A percentile compares a stretch with the other conserved stretches of the same genome.
Evolutionary conservation across 2,888 invertebrate species (phyloP).

Genomic region (Caenorhabditis plicata): DNA sequence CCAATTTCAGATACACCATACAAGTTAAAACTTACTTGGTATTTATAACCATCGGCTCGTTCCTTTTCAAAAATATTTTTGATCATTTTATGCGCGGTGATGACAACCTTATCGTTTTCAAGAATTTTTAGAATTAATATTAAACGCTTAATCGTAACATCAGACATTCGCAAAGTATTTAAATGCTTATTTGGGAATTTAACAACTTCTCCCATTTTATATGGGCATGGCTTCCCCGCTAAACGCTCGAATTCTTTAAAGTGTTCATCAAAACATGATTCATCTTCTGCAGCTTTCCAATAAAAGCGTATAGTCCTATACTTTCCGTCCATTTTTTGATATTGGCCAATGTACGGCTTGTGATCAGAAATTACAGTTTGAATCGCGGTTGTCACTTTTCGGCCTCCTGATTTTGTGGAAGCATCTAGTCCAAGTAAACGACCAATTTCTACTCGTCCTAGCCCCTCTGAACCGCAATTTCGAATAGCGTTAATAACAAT

Average conservation of each 20-base stretch:
- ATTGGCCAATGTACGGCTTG: conserved; percentile 55
- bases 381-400: conserved; percentile 49
- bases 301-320: conserved; percentile 50
- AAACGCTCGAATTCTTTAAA: conserved; percentile 41
- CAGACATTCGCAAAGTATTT: conserved; percentile 57
- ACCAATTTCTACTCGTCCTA: conserved; percentile 45
- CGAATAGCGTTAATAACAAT: conserved; percentile 29
- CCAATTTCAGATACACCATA: background rate
- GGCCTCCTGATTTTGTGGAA: conserved; percentile 50
- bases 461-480: conserved; percentile 28
- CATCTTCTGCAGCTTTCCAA: background rate
- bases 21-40: conserved; percentile 30
- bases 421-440: conserved; percentile 48
- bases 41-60: conserved; percentile 50
- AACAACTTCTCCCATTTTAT: conserved; percentile 55
- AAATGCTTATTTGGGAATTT: conserved; percentile 57
- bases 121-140: conserved; percentile 33
- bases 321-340: conserved; percentile 63
- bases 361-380: conserved; percentile 32
- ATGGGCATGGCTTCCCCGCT: conserved; percentile 51
- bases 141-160: conserved; percentile 52
- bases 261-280: conserved; percentile 25
- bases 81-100: conserved; percentile 45
- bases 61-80: conserved; percentile 45
- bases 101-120: conserved; percentile 37